Evolutionary conservation across 2,797 vertebrate genomes (phyloP), one percentile per base, ranked within the genome.

Genomic region (Myotis findleyi): DNA sequence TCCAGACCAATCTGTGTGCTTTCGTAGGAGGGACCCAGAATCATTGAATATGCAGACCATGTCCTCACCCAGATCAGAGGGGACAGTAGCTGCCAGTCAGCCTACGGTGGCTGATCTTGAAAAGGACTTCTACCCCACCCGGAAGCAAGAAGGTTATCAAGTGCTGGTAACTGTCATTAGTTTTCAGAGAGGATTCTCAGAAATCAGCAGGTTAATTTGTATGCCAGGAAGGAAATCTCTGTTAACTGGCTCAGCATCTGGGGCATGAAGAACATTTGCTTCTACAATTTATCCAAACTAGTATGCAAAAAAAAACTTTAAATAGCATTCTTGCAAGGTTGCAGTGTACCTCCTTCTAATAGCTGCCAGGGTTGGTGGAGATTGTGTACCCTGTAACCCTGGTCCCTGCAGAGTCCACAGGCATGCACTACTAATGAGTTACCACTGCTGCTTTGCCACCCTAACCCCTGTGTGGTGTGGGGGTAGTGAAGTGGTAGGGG

Each of bases 111-210:
- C 14, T 91, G 68, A 95, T 92, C 62, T 85, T 82, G 41, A 92
- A 97, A 83, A 88, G 91, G 88, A 83, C 41, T 80, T 44, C 41
- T 27, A 77, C 11, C 73, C 41, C 8, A 76, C 17, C 68, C 27
- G 55, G 77, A 89, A 93, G 59, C 41, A 57, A 11, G 10, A 53
- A 47, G 53, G 76, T 93, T 47, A 62, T 68, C 85, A 84, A 95
- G 47, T 53, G 27, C 17, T 25, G 16, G 71, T 75, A 23, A 20
- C 77, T 95, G 49, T 83, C 2, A 51, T n/a, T 57, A n/a, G 38
- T 87, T 93, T 91, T 72, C 62, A 92, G 44, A 87, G 83, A 66
- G 81, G 47, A 77, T 68, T 95, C 30, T 89, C 49, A 79, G 51
- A 90, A 84, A 49, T 41, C 51, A 36, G 17, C 30, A 0, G 4